Conservation (phyloP, 1,140 invertebrate genomes). For the Sinella curviseta region DNA sequence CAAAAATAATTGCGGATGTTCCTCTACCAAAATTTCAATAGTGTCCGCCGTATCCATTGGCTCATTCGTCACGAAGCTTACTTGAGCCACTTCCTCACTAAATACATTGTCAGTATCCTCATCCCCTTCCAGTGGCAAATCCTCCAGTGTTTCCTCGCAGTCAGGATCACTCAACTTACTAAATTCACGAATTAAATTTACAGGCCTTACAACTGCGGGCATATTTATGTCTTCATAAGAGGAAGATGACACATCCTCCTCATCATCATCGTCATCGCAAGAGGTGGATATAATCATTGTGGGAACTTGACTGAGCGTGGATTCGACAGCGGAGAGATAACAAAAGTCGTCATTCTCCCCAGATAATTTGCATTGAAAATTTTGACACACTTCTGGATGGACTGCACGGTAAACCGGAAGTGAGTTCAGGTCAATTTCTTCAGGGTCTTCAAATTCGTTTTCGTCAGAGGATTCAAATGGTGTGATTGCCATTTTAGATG, state of each 20-base stretch:
- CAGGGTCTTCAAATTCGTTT: neutral
- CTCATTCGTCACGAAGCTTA: neutral
- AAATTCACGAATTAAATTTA: slow-evolving; percentile 13
- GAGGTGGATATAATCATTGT: neutral
- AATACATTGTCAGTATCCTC: neutral
- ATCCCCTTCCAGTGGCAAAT: neutral
- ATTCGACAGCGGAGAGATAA: neutral
- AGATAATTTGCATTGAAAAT: neutral
- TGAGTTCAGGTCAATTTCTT: neutral
- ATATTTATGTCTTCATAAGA: slow-evolving; percentile 6
- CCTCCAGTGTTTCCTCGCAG: neutral
- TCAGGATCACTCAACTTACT: neutral
- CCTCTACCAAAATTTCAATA: slow-evolving; percentile 9
- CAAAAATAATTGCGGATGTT: neutral
- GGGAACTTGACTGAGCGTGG: neutral
- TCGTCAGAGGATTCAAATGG: neutral
- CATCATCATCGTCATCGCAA: neutral
- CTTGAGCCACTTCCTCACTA: neutral
- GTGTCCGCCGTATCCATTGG: neutral
- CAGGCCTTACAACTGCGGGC: neutral
- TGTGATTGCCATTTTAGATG: neutral
- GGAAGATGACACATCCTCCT: neutral
- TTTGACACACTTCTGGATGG: neutral
- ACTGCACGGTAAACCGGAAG: neutral
- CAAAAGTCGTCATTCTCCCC: neutral